Base-by-base conservation (phyloP, 2,113 vertebrate species). In the Lasiurus cinereus region DNA sequence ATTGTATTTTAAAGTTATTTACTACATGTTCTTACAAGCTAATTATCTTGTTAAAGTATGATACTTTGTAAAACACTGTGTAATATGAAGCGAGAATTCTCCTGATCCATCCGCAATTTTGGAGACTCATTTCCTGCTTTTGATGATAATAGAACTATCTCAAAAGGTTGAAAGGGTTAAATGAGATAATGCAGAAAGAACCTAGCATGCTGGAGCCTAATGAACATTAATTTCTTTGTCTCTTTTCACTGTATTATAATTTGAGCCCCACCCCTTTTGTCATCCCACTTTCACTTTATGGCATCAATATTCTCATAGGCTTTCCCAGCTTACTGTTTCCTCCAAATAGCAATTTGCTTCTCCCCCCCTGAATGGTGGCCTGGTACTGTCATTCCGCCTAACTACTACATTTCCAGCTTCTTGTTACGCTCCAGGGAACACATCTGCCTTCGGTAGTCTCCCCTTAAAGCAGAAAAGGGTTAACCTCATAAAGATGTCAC, bases 401-500 rank as follows among this genome's bases (percentile, higher is more conserved):
- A 95, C 80, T 82, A 90, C 82, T 73, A 85, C 70, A 84, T 96
- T 90, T 95, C 94, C 80, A 96, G 91, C 48, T 96, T 93, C 94
- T 90, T 59, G 77, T 93, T 82, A 43, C 0, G 11, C 95, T 96
- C 82, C 82, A 78, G 62, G 74, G 90, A 90, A 73, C 85, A 92
- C 92, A 90, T 92, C 88, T 92, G 95, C 95, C 95, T 96, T 87
- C 0, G 0, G 62, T 95, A 88, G 91, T 88, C 84, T 73, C 62
- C 69, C 86, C 88, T 95, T 88, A 93, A 90, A 92, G 73, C 62
- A 95, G 88, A 95, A 94, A 90, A 94, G 94, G 93, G 96, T 96
- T 96, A 96, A 92, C 78, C 88, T 94, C 96, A 84, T 94, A 96
- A 96, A 96, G 97, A 97, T 90, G 90, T 96, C 96, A 83, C 90